Evolutionary conservation across 2,113 vertebrate genomes (phyloP).

Genomic region (Arenaria interpres): DNA sequence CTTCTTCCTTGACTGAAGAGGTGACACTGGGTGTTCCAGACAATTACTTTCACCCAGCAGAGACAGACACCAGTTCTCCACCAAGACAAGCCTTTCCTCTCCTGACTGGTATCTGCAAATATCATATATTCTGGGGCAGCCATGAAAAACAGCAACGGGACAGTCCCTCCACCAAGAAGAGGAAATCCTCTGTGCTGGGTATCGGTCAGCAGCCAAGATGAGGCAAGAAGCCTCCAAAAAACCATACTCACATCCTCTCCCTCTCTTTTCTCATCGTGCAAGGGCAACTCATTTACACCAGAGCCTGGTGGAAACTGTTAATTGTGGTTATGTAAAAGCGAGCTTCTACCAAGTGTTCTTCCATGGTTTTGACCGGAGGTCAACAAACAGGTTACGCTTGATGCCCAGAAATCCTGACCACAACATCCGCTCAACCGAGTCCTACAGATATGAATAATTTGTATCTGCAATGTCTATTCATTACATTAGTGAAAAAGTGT

Average conservation of each 20-base stretch:
- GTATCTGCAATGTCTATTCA: neutral
- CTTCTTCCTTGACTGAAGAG: neutral
- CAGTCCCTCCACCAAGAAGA: neutral
- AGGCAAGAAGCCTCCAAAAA: neutral
- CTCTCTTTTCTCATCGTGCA: neutral
- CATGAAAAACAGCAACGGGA: fast-evolving
- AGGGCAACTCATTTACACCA: fast-evolving
- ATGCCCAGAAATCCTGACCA: neutral
- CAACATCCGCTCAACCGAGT: neutral
- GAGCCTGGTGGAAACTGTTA: neutral
- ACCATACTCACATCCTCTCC: fast-evolving
- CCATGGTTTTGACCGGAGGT: neutral
- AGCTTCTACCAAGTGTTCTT: neutral
- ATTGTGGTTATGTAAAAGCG: neutral
- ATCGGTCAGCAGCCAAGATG: fast-evolving
- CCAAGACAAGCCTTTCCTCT: neutral
- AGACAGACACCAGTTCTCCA: neutral
- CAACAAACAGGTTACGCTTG: neutral
- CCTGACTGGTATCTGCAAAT: neutral
- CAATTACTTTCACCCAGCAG: neutral
- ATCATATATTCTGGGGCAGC: neutral
- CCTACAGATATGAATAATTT: neutral
- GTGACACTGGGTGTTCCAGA: neutral
- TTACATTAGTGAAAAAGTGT: neutral
- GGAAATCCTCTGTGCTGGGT: fast-evolving